These are phyloP conservation scores for Lasiurus cinereus DNA, from an alignment of 2,113 vertebrate genomes.

Conservation along the genomic window DNA sequence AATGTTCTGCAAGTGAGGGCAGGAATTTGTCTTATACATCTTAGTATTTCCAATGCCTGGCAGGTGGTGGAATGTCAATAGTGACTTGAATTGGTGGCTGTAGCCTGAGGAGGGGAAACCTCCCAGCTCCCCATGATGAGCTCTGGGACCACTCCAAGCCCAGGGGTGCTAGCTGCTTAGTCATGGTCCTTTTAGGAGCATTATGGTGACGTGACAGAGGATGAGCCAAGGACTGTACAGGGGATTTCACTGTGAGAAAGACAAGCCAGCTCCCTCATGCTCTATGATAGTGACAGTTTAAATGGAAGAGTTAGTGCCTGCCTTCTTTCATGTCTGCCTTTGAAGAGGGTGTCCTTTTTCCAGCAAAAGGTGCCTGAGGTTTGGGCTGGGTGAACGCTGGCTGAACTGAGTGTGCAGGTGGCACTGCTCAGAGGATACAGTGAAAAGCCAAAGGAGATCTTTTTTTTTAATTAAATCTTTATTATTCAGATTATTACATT, in stretches of 20 bases:
- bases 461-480: too few species aligned
- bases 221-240: neutral
- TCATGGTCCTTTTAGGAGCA: neutral
- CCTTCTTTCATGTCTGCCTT: conserved; percentile 37
- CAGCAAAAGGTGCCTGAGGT: conserved; percentile 14
- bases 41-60: neutral
- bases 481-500: too few species aligned
- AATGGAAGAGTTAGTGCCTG: neutral
- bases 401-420: neutral
- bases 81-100: neutral
- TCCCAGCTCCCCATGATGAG: neutral
- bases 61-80: neutral
- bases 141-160: neutral
- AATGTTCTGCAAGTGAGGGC: neutral
- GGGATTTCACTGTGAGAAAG: neutral
- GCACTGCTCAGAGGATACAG: neutral
- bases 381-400: neutral
- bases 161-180: neutral
- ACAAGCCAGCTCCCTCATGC: neutral
- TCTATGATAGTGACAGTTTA: conserved; percentile 11
- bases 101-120: neutral
- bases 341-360: conserved; percentile 35
- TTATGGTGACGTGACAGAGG: neutral
- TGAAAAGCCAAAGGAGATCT: conserved; percentile 14
- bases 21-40: neutral